phyloP scores from a whole-genome alignment of 1,140 invertebrate species.

The Andricus grossulariae region DNA sequence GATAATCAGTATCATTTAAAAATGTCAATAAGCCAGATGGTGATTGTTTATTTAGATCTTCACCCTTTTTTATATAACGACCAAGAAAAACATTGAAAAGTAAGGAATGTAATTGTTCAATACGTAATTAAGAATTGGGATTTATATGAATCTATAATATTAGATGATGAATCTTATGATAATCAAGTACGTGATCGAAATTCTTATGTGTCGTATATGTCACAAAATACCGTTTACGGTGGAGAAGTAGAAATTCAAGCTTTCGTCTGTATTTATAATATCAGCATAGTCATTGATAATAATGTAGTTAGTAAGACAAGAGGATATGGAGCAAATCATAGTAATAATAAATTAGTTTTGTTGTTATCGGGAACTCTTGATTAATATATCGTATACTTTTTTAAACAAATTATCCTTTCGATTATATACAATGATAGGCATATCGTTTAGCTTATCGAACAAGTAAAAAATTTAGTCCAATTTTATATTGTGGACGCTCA shows the following conservation, averaged over 20 bases:
- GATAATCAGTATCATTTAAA: too few species aligned
- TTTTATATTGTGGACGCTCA: constrained; percentile 35
- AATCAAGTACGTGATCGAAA: not conserved
- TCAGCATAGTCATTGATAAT: too few species aligned
- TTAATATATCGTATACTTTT: too few species aligned
- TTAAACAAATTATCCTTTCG: too few species aligned
- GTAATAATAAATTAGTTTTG: too few species aligned
- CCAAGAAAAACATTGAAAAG: constrained; percentile 32
- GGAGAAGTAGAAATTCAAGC: constrained; percentile 34
- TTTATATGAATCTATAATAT: constrained; percentile 28
- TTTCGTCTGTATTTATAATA: constrained; percentile 23
- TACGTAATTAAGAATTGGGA: constrained; percentile 21
- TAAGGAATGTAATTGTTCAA: constrained; percentile 32
- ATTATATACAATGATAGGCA: too few species aligned
- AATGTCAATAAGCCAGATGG: constrained; percentile 18
- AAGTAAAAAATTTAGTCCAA: constrained; percentile 40
- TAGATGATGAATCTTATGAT: constrained; percentile 32
- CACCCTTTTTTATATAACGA: constrained; percentile 33
- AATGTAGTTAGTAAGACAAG: too few species aligned
- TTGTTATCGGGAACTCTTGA: too few species aligned
- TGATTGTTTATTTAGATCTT: constrained; percentile 38
- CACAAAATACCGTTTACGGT: constrained; percentile 29
- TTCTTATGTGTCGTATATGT: constrained; percentile 25
- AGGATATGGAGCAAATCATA: too few species aligned
- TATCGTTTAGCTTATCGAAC: constrained; percentile 40